These are phyloP conservation scores for Polypedilum pembai DNA, from an alignment of 1,140 invertebrate species.

Conservation along the genomic window DNA sequence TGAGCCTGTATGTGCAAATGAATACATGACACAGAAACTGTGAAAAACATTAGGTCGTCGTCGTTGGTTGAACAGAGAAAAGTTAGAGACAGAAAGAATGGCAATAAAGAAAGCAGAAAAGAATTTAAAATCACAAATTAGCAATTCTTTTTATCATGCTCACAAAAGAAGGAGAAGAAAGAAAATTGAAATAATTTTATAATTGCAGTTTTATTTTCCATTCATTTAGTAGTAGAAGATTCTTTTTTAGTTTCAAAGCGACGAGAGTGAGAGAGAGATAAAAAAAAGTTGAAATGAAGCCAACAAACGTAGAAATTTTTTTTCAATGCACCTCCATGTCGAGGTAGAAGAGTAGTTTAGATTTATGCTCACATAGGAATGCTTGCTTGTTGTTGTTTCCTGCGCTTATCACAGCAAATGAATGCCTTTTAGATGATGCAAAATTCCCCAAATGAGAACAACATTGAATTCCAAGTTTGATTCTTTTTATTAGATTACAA, in stretches of 20 bases:
- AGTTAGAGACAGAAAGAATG: too few relatives aligned
- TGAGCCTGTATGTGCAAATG: constrained; percentile 11
- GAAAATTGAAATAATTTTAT: constrained; percentile 29
- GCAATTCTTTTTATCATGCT: not conserved
- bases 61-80: not conserved
- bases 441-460: not conserved
- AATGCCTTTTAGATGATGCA: constrained; percentile 12
- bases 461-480: not conserved
- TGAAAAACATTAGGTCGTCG: too few relatives aligned
- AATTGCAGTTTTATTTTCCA: constrained; percentile 20
- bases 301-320: constrained; percentile 15
- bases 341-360: not conserved
- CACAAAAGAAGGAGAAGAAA: not conserved
- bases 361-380: not conserved
- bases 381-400: not conserved
- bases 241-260: not conserved
- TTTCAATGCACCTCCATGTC: not conserved
- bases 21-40: constrained; percentile 4
- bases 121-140: constrained; percentile 24
- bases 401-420: not conserved
- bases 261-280: too few relatives aligned
- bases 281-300: constrained; percentile 24
- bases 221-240: not conserved
- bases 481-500: constrained; percentile 1
- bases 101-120: not conserved